Percentiles rank a stretch among this genome's conserved stretches.
phyloP scores from a whole-genome alignment of 2,797 vertebrate species.

The Anomalospiza imberbis region DNA sequence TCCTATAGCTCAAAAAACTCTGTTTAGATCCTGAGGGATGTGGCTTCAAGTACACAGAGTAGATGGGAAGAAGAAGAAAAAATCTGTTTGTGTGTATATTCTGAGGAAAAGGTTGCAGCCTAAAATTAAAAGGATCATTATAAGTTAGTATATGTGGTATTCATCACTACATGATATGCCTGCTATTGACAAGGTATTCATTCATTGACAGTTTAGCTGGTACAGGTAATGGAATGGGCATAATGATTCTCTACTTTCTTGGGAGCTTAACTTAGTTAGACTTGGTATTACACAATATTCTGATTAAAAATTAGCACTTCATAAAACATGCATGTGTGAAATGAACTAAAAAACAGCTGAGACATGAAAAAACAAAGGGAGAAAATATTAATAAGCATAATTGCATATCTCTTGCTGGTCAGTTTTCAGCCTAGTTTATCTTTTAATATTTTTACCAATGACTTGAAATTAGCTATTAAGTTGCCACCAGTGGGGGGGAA shows the following conservation, averaged over 20 bases:
- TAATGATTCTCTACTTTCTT: not conserved
- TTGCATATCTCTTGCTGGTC: not conserved
- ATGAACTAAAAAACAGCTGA: not conserved
- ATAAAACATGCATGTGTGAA: not conserved
- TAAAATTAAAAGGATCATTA: not conserved
- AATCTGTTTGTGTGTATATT: not conserved
- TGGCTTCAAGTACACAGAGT: not conserved
- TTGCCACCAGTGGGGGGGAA: not conserved
- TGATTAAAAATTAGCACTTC: constrained; percentile 1
- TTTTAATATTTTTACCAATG: not conserved
- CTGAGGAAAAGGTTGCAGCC: not conserved
- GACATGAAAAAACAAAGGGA: not conserved
- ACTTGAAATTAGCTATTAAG: not conserved
- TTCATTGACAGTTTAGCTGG: not conserved
- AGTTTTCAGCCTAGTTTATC: not conserved
- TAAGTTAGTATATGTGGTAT: not conserved
- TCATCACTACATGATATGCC: not conserved
- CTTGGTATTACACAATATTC: not conserved
- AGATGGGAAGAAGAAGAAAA: not conserved
- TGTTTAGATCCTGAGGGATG: not conserved
- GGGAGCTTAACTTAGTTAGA: not conserved
- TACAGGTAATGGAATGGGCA: not conserved
- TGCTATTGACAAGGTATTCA: not conserved
- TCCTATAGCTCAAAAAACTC: not conserved
- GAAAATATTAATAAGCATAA: not conserved